These are phyloP conservation scores for Drosophila maculinotata DNA, from an alignment of 2,888 invertebrate genomes.

Conservation along the genomic window DNA sequence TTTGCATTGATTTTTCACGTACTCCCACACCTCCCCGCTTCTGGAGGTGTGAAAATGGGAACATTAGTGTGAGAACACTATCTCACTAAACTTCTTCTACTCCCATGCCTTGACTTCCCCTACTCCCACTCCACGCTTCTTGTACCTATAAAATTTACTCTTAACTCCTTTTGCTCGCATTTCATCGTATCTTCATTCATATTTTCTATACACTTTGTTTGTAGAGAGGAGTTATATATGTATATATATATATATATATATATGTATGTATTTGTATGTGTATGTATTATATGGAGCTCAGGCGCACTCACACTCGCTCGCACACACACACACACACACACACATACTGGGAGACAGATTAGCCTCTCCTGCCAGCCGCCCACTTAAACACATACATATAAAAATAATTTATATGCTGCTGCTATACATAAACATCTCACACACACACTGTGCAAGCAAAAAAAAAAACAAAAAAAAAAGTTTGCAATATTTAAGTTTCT, in stretches of 20 bases:
- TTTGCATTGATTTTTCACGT: constrained; percentile 70
- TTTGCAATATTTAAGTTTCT: constrained; percentile 60
- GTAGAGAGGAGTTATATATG: constrained; percentile 65
- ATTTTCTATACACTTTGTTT: constrained; percentile 77
- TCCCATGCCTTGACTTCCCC: background rate
- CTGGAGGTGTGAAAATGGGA: constrained; percentile 47
- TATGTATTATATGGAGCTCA: constrained; percentile 42
- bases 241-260: background rate
- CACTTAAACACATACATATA: constrained; percentile 29
- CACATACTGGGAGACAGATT: constrained; percentile 44
- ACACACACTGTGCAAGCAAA: constrained; percentile 19
- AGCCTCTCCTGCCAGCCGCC: constrained; percentile 34
- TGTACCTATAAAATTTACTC: constrained; percentile 39
- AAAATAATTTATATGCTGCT: constrained; percentile 41
- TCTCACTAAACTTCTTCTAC: constrained; percentile 32
- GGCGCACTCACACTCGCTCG: constrained; percentile 61
- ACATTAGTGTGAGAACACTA: constrained; percentile 46
- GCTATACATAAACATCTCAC: constrained; percentile 69
- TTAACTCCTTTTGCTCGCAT: constrained; percentile 46
- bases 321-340: constrained; percentile 16
- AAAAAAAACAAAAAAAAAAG: constrained; percentile 47
- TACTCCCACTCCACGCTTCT: background rate
- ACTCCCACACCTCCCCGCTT: background rate
- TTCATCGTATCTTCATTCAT: constrained; percentile 71
- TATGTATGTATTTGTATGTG: background rate